Evolutionary conservation across 2,888 invertebrate genomes (phyloP).

Genomic region (Epirrhoe tristata): DNA sequence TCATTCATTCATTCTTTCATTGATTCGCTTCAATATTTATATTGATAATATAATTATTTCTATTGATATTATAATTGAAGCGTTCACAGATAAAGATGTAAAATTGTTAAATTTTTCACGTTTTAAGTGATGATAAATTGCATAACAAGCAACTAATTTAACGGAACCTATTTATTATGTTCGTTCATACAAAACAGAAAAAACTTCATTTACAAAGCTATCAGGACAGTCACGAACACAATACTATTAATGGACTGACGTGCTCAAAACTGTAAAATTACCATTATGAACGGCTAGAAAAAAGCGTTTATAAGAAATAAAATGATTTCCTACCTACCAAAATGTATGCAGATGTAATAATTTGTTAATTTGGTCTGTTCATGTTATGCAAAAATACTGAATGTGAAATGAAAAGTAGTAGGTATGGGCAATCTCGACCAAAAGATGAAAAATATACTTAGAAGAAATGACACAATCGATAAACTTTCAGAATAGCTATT

Average conservation of each 20-base stretch:
- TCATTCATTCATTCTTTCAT: too few species aligned
- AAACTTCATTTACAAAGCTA: slow-evolving; percentile 36
- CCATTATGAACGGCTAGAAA: slow-evolving; percentile 70
- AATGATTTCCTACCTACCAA: slow-evolving; percentile 13
- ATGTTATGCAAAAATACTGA: too few species aligned
- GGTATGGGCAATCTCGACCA: too few species aligned
- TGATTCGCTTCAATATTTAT: too few species aligned
- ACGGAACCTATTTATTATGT: not conserved
- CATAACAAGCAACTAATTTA: not conserved
- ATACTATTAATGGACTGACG: slow-evolving; percentile 79
- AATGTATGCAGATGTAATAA: not conserved
- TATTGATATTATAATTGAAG: too few species aligned
- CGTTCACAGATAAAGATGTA: not conserved
- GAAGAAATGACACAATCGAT: too few species aligned
- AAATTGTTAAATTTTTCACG: not conserved
- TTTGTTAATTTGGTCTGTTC: not conserved
- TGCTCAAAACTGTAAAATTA: slow-evolving; percentile 83
- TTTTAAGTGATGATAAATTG: not conserved
- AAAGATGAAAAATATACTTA: too few species aligned
- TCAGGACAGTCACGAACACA: slow-evolving; percentile 72
- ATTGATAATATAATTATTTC: too few species aligned
- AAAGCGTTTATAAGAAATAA: slow-evolving; percentile 50
- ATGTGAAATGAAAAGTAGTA: too few species aligned
- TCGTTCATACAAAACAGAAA: slow-evolving; percentile 22
- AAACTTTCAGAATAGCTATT: too few species aligned